Evolutionary conservation across 2,113 vertebrate genomes (phyloP), one percentile per base, ranked within the genome.

Genomic region (Pangasianodon hypophthalmus): DNA sequence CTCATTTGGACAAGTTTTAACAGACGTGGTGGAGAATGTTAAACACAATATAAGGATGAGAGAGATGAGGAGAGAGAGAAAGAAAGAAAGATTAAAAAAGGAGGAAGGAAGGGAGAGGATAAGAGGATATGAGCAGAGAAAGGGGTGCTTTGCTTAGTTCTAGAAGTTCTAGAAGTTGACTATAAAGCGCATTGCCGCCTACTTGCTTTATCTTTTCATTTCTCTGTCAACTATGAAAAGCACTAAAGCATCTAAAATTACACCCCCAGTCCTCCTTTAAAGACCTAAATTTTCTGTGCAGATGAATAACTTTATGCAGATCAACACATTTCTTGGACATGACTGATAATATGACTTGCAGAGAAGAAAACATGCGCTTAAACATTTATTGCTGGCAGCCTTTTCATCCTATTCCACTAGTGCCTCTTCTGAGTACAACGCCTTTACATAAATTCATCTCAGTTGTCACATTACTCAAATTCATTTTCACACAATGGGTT

Each of bases 161-260:
- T 83, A 77, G 24, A 79, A 48, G 75, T 79, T 79, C 26, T 41
- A 41, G 6, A 87, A 60, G 54, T 24, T 83, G 41, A 88, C 54
- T 64, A 84, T 91, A 86, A 46, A 86, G 82, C 62, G 77, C 29
- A 21, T 48, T 75, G 48, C 48, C 88, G 81, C 69, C 10, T 37
- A 50, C 62, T 56, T 52, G 41, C 64, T 85, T 80, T 18, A 16
- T 50, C 85, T 87, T 87, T 87, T 85, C 60, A 89, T 87, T 89
- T 83, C 58, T 26, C 88, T 77, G 73, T 91, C 50, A 60, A 79
- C 60, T 52, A 62, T 86, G 64, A 82, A 91, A 85, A 75, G 71
- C 82, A 91, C 18, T 29, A 89, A 24, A 82, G 58, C 82, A 86
- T 88, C 91, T 88, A 82, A 90, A 84, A 91, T 91, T 82, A 90